A percentile compares a stretch with the other conserved stretches of the same genome.
These are phyloP conservation scores for Phalacrocorax pelagicus DNA, from an alignment of 2,113 vertebrate species.

Conservation along the genomic window DNA sequence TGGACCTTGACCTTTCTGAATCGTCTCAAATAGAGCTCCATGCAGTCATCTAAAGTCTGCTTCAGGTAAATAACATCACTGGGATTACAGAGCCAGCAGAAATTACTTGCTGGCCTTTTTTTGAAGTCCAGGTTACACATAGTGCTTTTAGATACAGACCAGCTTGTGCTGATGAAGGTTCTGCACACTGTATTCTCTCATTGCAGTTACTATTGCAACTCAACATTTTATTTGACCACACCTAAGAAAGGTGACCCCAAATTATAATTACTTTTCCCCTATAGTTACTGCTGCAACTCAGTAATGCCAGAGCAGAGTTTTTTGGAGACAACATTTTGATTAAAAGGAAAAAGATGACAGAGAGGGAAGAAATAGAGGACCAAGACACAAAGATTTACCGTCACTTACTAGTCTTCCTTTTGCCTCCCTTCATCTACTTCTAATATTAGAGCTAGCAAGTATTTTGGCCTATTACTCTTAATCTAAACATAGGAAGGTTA, in stretches of 20 bases:
- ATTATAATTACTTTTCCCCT: neutral
- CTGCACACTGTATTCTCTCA: neutral
- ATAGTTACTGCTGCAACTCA: neutral
- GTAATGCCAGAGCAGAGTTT: neutral
- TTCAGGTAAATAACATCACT: neutral
- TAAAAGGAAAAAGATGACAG: neutral
- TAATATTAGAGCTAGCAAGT: neutral
- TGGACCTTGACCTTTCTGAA: neutral
- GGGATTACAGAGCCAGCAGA: neutral
- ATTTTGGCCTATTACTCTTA: neutral
- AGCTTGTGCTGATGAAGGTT: neutral
- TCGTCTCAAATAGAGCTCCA: neutral
- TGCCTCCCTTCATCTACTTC: neutral
- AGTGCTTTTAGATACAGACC: neutral
- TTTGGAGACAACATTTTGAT: neutral
- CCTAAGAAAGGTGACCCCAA: too few species aligned
- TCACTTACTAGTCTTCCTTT: neutral
- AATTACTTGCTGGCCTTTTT: neutral
- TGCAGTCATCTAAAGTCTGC: neutral
- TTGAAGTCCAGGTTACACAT: neutral
- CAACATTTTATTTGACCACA: too few species aligned
- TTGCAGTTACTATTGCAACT: neutral
- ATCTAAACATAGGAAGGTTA: neutral
- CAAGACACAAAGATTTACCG: accelerated
- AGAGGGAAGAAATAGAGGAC: neutral